Conservation (phyloP, 2,888 invertebrate genomes). For the Apotomis capreana region DNA sequence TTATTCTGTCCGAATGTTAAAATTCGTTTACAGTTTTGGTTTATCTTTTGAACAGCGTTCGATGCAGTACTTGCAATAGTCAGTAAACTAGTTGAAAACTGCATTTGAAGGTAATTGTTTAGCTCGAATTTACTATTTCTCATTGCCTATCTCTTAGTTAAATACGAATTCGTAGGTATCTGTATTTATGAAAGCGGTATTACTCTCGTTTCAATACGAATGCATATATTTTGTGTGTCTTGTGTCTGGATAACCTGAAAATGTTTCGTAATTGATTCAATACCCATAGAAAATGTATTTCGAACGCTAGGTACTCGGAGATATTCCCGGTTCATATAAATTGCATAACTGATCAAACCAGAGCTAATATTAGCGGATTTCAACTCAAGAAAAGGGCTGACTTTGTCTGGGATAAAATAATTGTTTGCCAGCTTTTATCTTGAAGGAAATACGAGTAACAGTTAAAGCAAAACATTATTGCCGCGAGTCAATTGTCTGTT, state of each 20-base stretch:
- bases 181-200: too few relatives aligned
- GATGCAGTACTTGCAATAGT: conserved; percentile 6
- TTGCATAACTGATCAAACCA: neutral
- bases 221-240: too few relatives aligned
- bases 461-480: conserved; percentile 62
- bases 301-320: too few relatives aligned
- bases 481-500: conserved; percentile 64
- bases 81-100: conserved; percentile 21
- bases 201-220: too few relatives aligned
- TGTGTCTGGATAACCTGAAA: too few relatives aligned
- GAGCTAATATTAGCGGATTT: conserved; percentile 4
- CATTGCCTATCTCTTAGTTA: neutral
- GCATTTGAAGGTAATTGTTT: conserved; percentile 20
- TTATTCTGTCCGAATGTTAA: conserved; percentile 18
- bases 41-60: conserved; percentile 30
- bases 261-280: too few relatives aligned
- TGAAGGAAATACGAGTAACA: conserved; percentile 45
- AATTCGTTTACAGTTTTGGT: conserved; percentile 33
- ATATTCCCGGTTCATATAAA: neutral
- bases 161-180: neutral
- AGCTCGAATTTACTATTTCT: conserved; percentile 5
- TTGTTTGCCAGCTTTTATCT: conserved; percentile 28
- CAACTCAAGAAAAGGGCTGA: conserved; percentile 5
- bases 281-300: too few relatives aligned
- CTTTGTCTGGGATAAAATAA: conserved; percentile 17